Evolutionary conservation across 1,140 invertebrate genomes (phyloP).

Genomic region (Bombus waltoni): DNA sequence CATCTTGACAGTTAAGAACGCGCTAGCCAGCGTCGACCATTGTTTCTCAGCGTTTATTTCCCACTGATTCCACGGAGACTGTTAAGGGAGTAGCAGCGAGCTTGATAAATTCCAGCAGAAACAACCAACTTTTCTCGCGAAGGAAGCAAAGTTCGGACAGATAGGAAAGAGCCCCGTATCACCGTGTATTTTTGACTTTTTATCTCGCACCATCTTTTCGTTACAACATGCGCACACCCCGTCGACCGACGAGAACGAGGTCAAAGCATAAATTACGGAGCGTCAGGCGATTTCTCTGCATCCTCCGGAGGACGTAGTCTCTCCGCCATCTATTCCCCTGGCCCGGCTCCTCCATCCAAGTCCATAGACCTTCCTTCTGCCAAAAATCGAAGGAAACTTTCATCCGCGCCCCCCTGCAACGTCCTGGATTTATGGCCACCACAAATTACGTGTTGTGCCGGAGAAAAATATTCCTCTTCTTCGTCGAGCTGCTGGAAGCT

Average conservation of each 20-base stretch:
- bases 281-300: conserved; percentile 45
- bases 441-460: conserved; percentile 55
- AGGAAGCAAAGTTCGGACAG: conserved; percentile 34
- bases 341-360: background rate
- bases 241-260: conserved; percentile 11
- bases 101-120: conserved; percentile 32
- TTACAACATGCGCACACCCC: conserved; percentile 10
- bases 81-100: conserved; percentile 17
- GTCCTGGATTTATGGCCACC: conserved; percentile 54
- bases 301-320: conserved; percentile 25
- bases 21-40: background rate
- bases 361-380: conserved; percentile 20
- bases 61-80: conserved; percentile 13
- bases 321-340: conserved; percentile 13
- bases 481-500: no score
- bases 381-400: conserved; percentile 63
- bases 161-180: conserved; percentile 26
- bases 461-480: conserved; percentile 21
- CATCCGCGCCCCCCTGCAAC: conserved; percentile 46
- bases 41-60: conserved; percentile 28
- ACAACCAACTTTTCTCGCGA: background rate
- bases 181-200: conserved; percentile 56
- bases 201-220: conserved; percentile 52
- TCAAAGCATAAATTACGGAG: conserved; percentile 62
- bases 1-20: background rate